Evolutionary conservation across 1,140 invertebrate species (phyloP).

Genomic region (Papilio helenus): DNA sequence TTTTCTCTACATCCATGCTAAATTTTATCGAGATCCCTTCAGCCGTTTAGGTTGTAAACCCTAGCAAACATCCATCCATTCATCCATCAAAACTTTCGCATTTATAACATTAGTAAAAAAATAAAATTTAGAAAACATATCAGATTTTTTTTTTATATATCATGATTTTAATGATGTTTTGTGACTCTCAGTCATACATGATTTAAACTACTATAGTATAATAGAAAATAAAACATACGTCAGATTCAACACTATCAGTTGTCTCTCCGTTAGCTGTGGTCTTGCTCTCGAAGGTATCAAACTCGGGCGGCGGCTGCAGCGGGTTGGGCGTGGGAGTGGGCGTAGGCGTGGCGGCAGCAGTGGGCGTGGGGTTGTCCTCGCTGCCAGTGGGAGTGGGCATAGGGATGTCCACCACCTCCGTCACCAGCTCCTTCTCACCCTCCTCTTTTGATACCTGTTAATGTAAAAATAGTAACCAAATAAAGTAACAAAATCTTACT

Average conservation of each 20-base stretch:
- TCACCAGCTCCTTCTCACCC: conserved; percentile 54
- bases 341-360: conserved; percentile 71
- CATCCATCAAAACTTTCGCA: no score
- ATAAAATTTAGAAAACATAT: no score
- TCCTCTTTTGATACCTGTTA: conserved; percentile 63
- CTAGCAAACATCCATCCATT: no score
- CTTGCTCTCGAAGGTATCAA: conserved; percentile 5
- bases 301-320: conserved; percentile 50
- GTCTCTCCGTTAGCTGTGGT: conserved; percentile 49
- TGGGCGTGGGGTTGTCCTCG: conserved; percentile 39
- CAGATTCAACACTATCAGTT: conserved; percentile 48
- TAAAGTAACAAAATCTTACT: neutral
- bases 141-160: no score
- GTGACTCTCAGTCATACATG: no score
- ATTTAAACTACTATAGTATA: no score
- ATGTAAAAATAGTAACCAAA: neutral
- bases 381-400: conserved; percentile 72
- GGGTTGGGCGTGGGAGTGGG: conserved; percentile 69
- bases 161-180: no score
- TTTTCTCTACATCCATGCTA: no score
- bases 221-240: conserved; percentile 42
- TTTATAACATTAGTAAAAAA: no score
- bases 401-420: conserved; percentile 85
- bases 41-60: no score
- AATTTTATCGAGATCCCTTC: no score